These are phyloP conservation scores for Ceratina calcarata DNA, from an alignment of 1,140 invertebrate species.

Conservation along the genomic window DNA sequence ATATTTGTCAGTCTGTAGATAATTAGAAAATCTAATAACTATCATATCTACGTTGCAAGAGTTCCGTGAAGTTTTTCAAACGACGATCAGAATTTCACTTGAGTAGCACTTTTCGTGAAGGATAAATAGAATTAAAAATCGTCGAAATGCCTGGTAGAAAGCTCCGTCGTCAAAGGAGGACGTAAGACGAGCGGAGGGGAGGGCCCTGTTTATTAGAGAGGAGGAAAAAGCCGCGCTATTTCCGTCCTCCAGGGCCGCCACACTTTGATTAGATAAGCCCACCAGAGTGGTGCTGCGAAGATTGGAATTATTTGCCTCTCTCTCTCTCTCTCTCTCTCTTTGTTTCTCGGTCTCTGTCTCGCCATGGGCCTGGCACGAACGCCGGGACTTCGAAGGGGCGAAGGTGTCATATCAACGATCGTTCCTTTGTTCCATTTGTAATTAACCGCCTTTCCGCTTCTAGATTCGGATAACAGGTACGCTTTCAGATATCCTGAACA, in stretches of 20 bases:
- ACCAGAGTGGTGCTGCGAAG: conserved; percentile 57
- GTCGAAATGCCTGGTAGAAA: conserved; percentile 38
- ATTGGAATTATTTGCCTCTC: conserved; percentile 65
- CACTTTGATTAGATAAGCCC: conserved; percentile 75
- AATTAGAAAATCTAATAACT: too few relatives aligned
- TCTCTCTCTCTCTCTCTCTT: conserved; percentile 53
- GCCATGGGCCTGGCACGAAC: conserved; percentile 31
- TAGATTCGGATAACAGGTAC: conserved; percentile 25
- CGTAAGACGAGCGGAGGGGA: conserved; percentile 66
- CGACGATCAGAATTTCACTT: too few relatives aligned
- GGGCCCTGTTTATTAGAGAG: conserved; percentile 64
- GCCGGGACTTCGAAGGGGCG: too few relatives aligned
- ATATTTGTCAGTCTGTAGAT: background rate
- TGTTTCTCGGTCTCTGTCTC: conserved; percentile 44
- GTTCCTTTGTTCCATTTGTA: conserved; percentile 51
- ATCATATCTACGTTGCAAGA: too few relatives aligned
- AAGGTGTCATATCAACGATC: conserved; percentile 60
- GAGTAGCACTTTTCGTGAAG: too few relatives aligned
- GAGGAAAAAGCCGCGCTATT: conserved; percentile 72
- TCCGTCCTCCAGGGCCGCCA: conserved; percentile 67
- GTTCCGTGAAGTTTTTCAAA: too few relatives aligned
- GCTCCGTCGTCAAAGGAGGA: conserved; percentile 59
- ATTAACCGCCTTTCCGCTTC: conserved; percentile 54
- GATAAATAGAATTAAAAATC: conserved; percentile 28
- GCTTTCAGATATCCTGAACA: background rate